These are phyloP conservation scores for Phragmatobia fuliginosa DNA, from an alignment of 2,888 invertebrate species.

Conservation along the genomic window DNA sequence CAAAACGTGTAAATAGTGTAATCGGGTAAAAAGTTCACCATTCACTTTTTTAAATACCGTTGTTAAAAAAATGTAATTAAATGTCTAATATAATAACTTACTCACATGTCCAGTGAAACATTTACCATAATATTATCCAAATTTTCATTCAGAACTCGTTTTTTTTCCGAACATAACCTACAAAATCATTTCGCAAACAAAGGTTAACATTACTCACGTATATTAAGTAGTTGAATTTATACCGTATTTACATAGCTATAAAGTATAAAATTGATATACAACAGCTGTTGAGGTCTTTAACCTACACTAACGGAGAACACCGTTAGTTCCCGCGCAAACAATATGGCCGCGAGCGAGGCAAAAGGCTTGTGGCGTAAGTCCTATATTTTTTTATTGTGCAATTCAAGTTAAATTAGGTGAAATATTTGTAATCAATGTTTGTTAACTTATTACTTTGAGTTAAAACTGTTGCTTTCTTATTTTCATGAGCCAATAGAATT, in stretches of 20 bases:
- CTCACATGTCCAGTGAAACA: slow-evolving; percentile 6
- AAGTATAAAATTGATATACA: slow-evolving; percentile 33
- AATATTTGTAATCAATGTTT: slow-evolving; percentile 19
- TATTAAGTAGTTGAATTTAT: slow-evolving; percentile 40
- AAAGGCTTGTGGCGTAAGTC: slow-evolving; percentile 50
- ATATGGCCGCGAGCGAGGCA: slow-evolving; percentile 58
- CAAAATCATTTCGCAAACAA: slow-evolving; percentile 50
- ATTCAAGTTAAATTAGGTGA: slow-evolving; percentile 22
- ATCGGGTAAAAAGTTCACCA: neutral
- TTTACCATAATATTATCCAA: neutral
- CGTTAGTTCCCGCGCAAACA: slow-evolving; percentile 69
- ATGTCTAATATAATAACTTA: slow-evolving; percentile 8
- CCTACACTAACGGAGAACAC: slow-evolving; percentile 61
- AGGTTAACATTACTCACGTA: slow-evolving; percentile 40
- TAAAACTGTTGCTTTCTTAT: slow-evolving; percentile 5
- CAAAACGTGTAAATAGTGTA: too few species aligned
- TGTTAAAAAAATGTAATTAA: slow-evolving; percentile 2
- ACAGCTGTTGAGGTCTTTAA: slow-evolving; percentile 58
- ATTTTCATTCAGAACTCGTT: slow-evolving; percentile 14
- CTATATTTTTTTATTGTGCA: slow-evolving; percentile 43
- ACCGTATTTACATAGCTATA: slow-evolving; percentile 33
- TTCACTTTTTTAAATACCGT: neutral
- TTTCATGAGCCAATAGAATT: neutral
- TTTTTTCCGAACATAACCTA: slow-evolving; percentile 27
- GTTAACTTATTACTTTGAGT: slow-evolving; percentile 4